Percentiles rank a stretch among this genome's conserved stretches.
Evolutionary conservation across 2,797 vertebrate species (phyloP).

Genomic region (Halcyon badia): DNA sequence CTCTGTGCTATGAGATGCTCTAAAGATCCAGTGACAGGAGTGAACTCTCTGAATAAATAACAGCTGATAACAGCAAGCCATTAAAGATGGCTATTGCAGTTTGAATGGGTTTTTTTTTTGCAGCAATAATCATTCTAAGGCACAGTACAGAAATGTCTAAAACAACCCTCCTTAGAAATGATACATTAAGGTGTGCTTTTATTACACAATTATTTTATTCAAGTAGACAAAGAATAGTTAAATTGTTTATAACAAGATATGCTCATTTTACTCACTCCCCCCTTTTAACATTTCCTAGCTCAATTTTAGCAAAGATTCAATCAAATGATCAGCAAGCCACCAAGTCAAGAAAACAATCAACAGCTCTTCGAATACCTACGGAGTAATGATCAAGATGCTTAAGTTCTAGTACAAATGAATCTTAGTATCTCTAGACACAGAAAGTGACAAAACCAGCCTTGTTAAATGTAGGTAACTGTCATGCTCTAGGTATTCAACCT

Average conservation of each 20-base stretch:
- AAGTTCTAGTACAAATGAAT: background rate
- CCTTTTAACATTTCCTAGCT: background rate
- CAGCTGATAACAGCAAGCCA: background rate
- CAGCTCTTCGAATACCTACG: background rate
- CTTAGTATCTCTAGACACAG: background rate
- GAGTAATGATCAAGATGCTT: background rate
- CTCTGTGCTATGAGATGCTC: background rate
- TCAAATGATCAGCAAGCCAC: background rate
- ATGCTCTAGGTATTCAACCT: background rate
- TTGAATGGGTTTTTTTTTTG: background rate
- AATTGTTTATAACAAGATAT: conserved; percentile 1
- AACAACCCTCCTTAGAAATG: background rate
- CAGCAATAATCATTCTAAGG: background rate
- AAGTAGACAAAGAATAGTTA: background rate
- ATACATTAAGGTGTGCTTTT: conserved; percentile 29
- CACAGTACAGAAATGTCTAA: background rate
- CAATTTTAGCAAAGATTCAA: background rate
- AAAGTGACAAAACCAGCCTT: background rate
- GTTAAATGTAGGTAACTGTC: background rate
- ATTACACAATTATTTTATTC: conserved; percentile 25
- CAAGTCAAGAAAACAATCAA: conserved; percentile 3
- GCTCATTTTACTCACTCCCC: background rate
- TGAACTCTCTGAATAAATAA: background rate
- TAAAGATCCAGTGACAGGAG: background rate
- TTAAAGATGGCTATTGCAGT: background rate